Evolutionary conservation across 2,888 invertebrate species (phyloP).

Genomic region (Zeuzera pyrina): DNA sequence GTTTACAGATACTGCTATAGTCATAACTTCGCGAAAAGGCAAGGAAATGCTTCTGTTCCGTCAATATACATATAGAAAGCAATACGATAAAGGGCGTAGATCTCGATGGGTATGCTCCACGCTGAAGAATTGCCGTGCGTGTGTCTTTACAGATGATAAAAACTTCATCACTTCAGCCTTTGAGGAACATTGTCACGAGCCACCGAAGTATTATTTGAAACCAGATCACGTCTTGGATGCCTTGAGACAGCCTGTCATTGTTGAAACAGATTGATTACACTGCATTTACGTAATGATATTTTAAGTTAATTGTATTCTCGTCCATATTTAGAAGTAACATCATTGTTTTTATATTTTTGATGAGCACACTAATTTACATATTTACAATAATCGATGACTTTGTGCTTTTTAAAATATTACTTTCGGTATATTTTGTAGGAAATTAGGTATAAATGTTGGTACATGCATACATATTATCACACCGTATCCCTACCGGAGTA

Average conservation of each 20-base stretch:
- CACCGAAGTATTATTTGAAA: constrained; percentile 57
- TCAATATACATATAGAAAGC: constrained; percentile 52
- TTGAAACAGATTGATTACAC: constrained; percentile 28
- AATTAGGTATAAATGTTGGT: too few relatives aligned
- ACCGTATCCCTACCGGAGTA: too few relatives aligned
- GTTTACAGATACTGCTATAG: constrained; percentile 40
- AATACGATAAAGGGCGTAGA: constrained; percentile 34
- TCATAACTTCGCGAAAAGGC: constrained; percentile 58
- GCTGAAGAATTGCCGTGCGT: constrained; percentile 49
- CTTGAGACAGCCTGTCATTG: constrained; percentile 35
- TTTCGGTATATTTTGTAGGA: too few relatives aligned
- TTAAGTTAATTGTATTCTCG: too few relatives aligned
- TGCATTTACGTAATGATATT: too few relatives aligned
- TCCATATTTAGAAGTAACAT: too few relatives aligned
- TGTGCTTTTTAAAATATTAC: too few relatives aligned
- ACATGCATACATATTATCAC: too few relatives aligned
- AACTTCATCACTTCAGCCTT: constrained; percentile 40
- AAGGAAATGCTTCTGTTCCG: constrained; percentile 55
- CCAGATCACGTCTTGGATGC: constrained; percentile 46
- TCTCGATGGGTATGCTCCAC: constrained; percentile 60
- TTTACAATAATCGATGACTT: too few relatives aligned
- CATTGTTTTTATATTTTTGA: too few relatives aligned
- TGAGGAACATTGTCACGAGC: constrained; percentile 48
- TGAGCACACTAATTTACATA: too few relatives aligned
- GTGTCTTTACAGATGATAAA: constrained; percentile 42